phyloP scores from a whole-genome alignment of 2,113 vertebrate species.

The Crotalus horridus region DNA sequence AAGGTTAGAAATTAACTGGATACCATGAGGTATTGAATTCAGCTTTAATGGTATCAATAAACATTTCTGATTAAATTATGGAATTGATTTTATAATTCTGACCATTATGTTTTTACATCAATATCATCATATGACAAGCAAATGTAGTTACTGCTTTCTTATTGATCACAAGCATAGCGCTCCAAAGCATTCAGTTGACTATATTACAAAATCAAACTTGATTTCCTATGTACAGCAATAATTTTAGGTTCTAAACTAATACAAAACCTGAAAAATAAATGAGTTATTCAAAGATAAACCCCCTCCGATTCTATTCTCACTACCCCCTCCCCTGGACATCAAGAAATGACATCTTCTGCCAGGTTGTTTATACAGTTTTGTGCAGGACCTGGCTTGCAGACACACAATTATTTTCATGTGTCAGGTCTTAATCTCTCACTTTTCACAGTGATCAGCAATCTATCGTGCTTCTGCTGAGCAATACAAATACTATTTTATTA shows the following conservation, averaged over 20 bases:
- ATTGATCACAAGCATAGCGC: slow-evolving; percentile 85
- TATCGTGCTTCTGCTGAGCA: slow-evolving; percentile 57
- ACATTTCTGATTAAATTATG: slow-evolving; percentile 97
- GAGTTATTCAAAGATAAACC: slow-evolving; percentile 64
- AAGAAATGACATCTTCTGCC: slow-evolving; percentile 29
- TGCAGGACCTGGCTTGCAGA: slow-evolving; percentile 40
- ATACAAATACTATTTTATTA: slow-evolving; percentile 62
- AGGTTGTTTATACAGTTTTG: slow-evolving; percentile 37
- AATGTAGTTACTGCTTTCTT: slow-evolving; percentile 92
- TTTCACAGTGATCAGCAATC: slow-evolving; percentile 51
- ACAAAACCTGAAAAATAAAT: slow-evolving; percentile 60
- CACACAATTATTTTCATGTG: slow-evolving; percentile 47
- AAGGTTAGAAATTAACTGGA: slow-evolving; percentile 80
- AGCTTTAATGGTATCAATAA: slow-evolving; percentile 82
- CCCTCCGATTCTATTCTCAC: slow-evolving; percentile 1
- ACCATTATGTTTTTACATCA: slow-evolving; percentile 82
- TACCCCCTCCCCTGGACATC: slow-evolving; percentile 35
- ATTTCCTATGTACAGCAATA: slow-evolving; percentile 82
- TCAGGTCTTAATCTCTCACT: slow-evolving; percentile 43
- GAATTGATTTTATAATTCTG: slow-evolving; percentile 97
- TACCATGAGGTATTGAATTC: slow-evolving; percentile 79
- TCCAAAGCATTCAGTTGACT: slow-evolving; percentile 83
- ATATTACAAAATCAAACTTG: slow-evolving; percentile 95
- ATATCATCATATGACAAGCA: slow-evolving; percentile 84
- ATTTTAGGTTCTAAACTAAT: slow-evolving; percentile 67